Evolutionary conservation across 2,888 invertebrate genomes (phyloP).

Genomic region (Chalcosyrphus nemorum): DNA sequence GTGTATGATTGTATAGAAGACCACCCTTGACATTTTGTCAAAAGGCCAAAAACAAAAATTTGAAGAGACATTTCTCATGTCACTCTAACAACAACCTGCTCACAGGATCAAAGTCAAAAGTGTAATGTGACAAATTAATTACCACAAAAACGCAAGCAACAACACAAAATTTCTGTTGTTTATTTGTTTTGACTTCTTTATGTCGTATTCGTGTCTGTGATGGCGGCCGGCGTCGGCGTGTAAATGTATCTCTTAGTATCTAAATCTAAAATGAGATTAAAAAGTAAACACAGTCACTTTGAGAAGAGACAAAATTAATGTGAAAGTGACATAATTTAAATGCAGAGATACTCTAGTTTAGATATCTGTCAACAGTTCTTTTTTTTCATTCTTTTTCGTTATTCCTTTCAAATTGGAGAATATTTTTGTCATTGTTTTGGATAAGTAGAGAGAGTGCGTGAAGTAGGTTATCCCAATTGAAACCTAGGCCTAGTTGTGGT

Average conservation of each 20-base stretch:
- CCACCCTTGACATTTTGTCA: slow-evolving; percentile 58
- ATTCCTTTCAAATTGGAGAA: no score
- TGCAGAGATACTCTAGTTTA: neutral
- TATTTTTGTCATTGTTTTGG: no score
- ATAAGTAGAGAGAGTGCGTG: no score
- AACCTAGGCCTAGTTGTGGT: no score
- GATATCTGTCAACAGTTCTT: slow-evolving; percentile 11
- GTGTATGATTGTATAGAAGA: neutral
- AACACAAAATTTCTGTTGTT: slow-evolving; percentile 46
- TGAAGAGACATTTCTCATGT: slow-evolving; percentile 51
- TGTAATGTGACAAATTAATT: slow-evolving; percentile 72
- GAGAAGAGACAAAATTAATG: slow-evolving; percentile 2
- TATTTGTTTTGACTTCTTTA: slow-evolving; percentile 56
- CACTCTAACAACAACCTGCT: slow-evolving; percentile 52
- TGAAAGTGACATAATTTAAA: neutral
- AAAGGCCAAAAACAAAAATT: slow-evolving; percentile 63
- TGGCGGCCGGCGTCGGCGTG: neutral
- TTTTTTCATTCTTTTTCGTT: neutral
- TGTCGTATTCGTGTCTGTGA: neutral
- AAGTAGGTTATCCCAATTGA: neutral
- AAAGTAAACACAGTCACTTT: neutral
- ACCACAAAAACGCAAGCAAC: slow-evolving; percentile 39
- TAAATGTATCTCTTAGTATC: no score
- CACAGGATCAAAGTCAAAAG: slow-evolving; percentile 70
- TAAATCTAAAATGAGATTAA: slow-evolving; percentile 1